Conservation (phyloP, 2,888 invertebrate species). For the Drosophila aldrichi region DNA sequence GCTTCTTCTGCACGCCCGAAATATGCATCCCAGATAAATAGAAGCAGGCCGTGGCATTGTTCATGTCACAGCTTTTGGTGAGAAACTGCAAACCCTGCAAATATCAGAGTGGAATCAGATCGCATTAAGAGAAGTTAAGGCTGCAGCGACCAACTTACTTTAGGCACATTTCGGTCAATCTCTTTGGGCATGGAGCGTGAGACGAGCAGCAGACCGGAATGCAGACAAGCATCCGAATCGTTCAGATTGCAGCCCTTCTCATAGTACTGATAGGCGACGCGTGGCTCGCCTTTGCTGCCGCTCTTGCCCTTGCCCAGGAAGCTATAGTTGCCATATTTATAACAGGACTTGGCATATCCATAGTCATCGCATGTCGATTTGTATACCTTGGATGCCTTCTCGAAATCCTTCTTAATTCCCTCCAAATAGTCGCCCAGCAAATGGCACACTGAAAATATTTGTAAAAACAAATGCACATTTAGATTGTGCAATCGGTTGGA, state of each 20-base stretch:
- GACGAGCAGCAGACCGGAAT: conserved; percentile 90
- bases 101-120: not conserved
- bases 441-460: conserved; percentile 90
- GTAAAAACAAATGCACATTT: not conserved
- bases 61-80: conserved; percentile 87
- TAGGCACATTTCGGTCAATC: conserved; percentile 87
- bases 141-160: conserved; percentile 83
- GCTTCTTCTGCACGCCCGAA: conserved; percentile 89
- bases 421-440: conserved; percentile 96
- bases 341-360: conserved; percentile 94
- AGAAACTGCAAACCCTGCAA: conserved; percentile 87
- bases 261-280: conserved; percentile 90
- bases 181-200: conserved; percentile 87
- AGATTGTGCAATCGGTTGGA: conserved; percentile 2
- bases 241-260: conserved; percentile 91
- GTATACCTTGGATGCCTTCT: conserved; percentile 92
- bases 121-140: not conserved
- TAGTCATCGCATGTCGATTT: conserved; percentile 95
- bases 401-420: conserved; percentile 92
- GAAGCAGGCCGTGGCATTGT: conserved; percentile 91
- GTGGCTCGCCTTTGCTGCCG: conserved; percentile 87
- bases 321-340: conserved; percentile 92
- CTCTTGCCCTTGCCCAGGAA: conserved; percentile 88
- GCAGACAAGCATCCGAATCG: conserved; percentile 90
- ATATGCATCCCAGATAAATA: conserved; percentile 92